Conservation (phyloP, 2,113 vertebrate species). For the Hippocampus zosterae region DNA sequence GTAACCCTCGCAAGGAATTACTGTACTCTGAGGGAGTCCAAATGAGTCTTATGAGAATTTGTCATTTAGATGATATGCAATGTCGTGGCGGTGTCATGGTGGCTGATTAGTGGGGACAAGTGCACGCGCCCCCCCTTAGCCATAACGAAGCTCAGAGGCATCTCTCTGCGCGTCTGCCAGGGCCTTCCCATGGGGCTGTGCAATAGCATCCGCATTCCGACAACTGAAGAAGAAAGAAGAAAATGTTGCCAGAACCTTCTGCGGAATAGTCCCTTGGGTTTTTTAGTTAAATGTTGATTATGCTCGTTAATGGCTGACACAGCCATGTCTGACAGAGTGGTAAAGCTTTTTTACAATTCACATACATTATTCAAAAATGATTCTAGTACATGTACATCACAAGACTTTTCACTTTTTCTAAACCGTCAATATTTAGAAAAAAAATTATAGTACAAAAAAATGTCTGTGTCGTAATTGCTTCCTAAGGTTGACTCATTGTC, state of each 20-base stretch:
- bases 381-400: too few species aligned
- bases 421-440: too few species aligned
- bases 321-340: constrained; percentile 2
- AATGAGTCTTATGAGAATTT: constrained; percentile 4
- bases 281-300: constrained; percentile 66
- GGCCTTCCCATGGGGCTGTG: constrained; percentile 62
- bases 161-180: constrained; percentile 47
- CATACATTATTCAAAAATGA: not conserved
- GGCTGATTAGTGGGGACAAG: constrained; percentile 49
- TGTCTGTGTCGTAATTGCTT: not conserved
- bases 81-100: constrained; percentile 4
- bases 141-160: constrained; percentile 67
- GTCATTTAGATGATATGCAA: constrained; percentile 17
- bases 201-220: constrained; percentile 51
- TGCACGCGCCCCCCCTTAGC: constrained; percentile 41
- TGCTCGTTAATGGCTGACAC: constrained; percentile 57
- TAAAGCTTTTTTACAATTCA: constrained; percentile 6
- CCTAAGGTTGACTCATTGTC: not conserved
- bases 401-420: too few species aligned
- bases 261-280: constrained; percentile 52
- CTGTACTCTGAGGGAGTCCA: not conserved
- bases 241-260: constrained; percentile 57
- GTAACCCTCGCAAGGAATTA: too few species aligned
- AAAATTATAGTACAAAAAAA: too few species aligned
- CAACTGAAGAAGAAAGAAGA: constrained; percentile 50